Evolutionary conservation across 64 coral and sea anemone genomes (phyloP), one percentile per base, ranked within the genome.

Genomic region (Montipora efflorescens): DNA sequence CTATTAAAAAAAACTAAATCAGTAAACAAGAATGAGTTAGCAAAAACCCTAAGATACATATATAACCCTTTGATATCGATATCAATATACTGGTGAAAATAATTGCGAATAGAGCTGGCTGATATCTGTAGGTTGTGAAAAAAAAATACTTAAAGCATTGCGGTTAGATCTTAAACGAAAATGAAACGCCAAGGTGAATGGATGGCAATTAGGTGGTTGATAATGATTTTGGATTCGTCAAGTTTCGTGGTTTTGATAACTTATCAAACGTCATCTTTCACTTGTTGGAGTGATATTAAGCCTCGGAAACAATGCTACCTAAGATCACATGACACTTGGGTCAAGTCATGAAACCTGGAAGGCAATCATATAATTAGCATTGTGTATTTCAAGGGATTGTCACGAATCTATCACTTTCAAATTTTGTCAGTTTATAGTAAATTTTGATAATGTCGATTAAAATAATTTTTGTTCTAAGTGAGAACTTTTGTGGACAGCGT

Each of bases 21-120:
- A 48, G 82, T 86, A 86, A 86, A 86, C 82, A 86, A 50, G 66
- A 67, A n/a, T 86, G 82, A 86, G 82, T 86, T 48, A 86, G 82
- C 82, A 86, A 72, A 86, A 86, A 67, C 67, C 46, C 18, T 49
- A 9, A 86, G 19, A 70, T 67, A 72, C 67, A 12, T 85, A 71
- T 70, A 69, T 86, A 72, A 48, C 46, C 9, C 22, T 86, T 70
- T 72, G 82, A 86, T 86, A 86, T 86, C 82, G 71, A 86, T 86
- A 86, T 70, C 67, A 86, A 67, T 86, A 48, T 4, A 15, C 62
- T 72, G 82, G 82, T 71, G 45, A 86, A 86, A 86, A 86, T 86
- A 86, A 86, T 86, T 71, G 66, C 45, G 19, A 71, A 10, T 21
- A 86, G 82, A 71, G n/a, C 44, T 86, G 9, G 46, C 67, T 48